Evolutionary conservation across 2,888 invertebrate genomes (phyloP), one percentile per base, ranked within the genome.

Genomic region (Acronicta leporina): DNA sequence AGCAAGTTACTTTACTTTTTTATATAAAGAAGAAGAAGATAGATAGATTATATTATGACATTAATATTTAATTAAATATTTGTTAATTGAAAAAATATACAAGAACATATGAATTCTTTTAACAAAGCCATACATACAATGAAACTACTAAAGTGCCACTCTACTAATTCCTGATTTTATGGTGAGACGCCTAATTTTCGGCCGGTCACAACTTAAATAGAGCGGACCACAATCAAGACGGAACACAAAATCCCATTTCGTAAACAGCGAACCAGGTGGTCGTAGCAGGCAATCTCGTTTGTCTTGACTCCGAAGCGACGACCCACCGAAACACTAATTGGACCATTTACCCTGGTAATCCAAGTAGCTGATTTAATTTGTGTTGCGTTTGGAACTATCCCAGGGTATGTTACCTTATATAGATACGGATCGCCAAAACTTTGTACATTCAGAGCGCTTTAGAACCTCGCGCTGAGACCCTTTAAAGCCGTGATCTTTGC

Each of bases 291-390:
- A 87, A 92, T 91, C 88, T 86, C 90, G 89, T 90, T 91, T 90
- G 90, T 91, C 88, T 87, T 85, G 79, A 79, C 84, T 78, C 84
- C 73, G 76, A 78, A 82, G 79, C 74, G 80, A 77, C 79, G 84
- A 83, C 84, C 86, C 82, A 85, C 86, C 85, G 86, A 86, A 89
- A 89, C 90, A 90, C 90, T 92, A 92, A 92, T 92, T 92, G 92
- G 89, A 81, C 85, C 90, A 90, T 90, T 92, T 90, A 86, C 91
- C 87, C 88, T 83, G 82, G 90, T 90, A 91, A 91, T 92, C 88
- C 86, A 86, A 89, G 90, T 87, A 86, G 80, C 85, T 87, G 85
- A 88, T 90, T 91, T 90, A 91, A 91, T 91, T 91, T 89, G 87
- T 87, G 81, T 81, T 81, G 80, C 81, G 80, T 79, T 84, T 79